Evolutionary conservation across 1,140 invertebrate genomes (phyloP).

Genomic region (Drosophila asahinai): DNA sequence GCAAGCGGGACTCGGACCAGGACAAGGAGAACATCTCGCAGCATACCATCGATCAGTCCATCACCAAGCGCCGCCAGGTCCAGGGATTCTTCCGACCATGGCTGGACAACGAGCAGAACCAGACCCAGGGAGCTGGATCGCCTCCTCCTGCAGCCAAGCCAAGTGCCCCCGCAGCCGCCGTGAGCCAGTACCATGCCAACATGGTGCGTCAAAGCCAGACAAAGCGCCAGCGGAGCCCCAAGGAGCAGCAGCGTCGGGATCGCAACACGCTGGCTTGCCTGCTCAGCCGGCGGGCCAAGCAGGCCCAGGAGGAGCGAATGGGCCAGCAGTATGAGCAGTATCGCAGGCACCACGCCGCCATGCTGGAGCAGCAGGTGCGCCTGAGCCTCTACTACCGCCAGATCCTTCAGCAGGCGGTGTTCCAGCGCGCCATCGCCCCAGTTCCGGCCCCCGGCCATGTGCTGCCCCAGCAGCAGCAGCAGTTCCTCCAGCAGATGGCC

Average conservation of each 20-base stretch:
- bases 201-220: constrained; percentile 57
- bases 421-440: constrained; percentile 43
- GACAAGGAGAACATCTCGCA: constrained; percentile 30
- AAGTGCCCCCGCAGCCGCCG: neutral
- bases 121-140: neutral
- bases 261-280: constrained; percentile 68
- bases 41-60: neutral
- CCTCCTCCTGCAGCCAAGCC: neutral
- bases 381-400: constrained; percentile 65
- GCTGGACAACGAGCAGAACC: constrained; percentile 56
- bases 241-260: constrained; percentile 68
- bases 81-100: constrained; percentile 63
- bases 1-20: constrained; percentile 50
- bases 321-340: constrained; percentile 54
- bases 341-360: constrained; percentile 46
- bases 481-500: constrained; percentile 59
- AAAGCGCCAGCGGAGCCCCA: constrained; percentile 51
- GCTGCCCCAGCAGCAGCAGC: constrained; percentile 62
- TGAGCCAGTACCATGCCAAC: constrained; percentile 65
- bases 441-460: neutral
- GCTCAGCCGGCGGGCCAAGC: constrained; percentile 56
- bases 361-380: constrained; percentile 64
- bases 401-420: constrained; percentile 64
- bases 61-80: constrained; percentile 46
- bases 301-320: constrained; percentile 52